A percentile compares a stretch with the other conserved stretches of the same genome.
phyloP scores from a whole-genome alignment of 2,113 vertebrate genomes.

The Oreotrochilus melanogaster region DNA sequence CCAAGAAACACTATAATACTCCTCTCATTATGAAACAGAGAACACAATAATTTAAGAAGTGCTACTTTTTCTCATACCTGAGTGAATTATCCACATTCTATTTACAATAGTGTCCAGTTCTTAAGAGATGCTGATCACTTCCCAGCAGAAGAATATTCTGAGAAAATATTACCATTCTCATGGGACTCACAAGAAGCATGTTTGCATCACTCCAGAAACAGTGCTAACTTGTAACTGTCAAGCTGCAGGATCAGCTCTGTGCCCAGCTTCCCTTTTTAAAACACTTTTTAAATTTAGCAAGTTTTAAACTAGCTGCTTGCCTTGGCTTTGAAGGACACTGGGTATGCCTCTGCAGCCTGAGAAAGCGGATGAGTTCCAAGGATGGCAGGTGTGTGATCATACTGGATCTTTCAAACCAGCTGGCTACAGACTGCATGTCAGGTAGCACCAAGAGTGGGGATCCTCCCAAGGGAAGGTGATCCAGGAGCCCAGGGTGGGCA shows the following conservation, averaged over 20 bases:
- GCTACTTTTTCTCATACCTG: neutral
- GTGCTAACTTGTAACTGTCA: neutral
- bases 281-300: neutral
- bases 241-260: neutral
- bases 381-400: neutral
- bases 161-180: neutral
- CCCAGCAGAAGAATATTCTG: neutral
- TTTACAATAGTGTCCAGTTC: neutral
- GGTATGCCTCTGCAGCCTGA: neutral
- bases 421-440: rapidly evolving
- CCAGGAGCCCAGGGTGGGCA: neutral
- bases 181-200: neutral
- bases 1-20: neutral
- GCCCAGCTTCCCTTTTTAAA: neutral
- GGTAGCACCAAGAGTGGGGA: neutral
- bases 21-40: neutral
- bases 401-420: neutral
- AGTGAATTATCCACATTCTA: neutral
- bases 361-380: neutral
- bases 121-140: neutral
- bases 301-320: neutral
- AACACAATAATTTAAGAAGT: neutral
- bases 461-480: rapidly evolving
- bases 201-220: neutral
- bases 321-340: neutral